Evolutionary conservation across 2,113 vertebrate species (phyloP), one percentile per base, ranked within the genome.

Genomic region (Ctenodactylus gundi): DNA sequence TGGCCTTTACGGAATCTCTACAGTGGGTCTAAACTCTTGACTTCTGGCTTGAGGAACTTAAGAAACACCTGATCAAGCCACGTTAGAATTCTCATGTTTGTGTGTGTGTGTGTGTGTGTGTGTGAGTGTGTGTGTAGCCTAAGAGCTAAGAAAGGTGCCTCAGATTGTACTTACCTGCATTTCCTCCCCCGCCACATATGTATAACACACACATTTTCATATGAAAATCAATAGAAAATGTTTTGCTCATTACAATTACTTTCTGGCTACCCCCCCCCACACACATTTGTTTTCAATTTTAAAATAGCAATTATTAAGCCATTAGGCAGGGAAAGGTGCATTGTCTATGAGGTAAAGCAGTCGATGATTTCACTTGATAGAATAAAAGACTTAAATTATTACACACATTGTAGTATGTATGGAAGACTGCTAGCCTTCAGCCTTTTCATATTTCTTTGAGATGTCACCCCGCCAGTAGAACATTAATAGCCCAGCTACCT

Each of bases 191-290:
- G 70, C 51, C 62, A 73, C 73, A 58, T 78, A 94, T n/a, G 60
- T 51, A 67, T 23, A 85, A 36, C 36, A 85, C 53, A 88, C 58
- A 90, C 44, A 94, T 88, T 95, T 93, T 85, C 65, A 95, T 53
- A 93, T 90, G 27, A 46, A 94, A 93, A 96, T 93, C 82, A 93
- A 73, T 65, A 89, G 53, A 88, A 96, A 95, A 60, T 65, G 27
- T 90, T 93, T 96, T 95, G 36, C 18, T 85, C 31, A n/a, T 91
- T 84, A 93, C 93, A 95, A 90, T 11, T 5, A 89, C 55, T 78
- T 58, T 14, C 15, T 84, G 55, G 34, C 58, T 94, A 36, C 51
- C 39, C 23, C 23, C 49, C n/a, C 78, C 13, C 6, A 51, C 25
- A 51, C 27, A 49, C 34, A 27, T 25, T 29, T 60, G 44, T 90